Evolutionary conservation across 2,113 vertebrate genomes (phyloP).

Genomic region (Eclectus roratus): DNA sequence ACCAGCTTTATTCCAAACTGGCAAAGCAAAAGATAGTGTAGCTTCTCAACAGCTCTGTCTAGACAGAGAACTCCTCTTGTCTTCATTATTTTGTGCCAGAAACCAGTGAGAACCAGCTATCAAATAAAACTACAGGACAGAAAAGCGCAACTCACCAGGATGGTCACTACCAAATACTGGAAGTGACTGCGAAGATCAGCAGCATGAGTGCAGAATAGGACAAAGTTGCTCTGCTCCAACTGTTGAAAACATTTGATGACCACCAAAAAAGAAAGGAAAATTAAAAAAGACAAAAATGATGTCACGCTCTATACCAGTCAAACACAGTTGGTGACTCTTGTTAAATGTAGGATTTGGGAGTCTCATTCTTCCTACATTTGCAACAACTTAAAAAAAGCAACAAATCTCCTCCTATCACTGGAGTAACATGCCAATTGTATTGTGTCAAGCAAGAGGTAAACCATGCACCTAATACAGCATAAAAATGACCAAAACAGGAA

Average conservation of each 20-base stretch:
- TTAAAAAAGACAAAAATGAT: neutral
- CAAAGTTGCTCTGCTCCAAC: constrained; percentile 94
- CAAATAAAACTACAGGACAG: neutral
- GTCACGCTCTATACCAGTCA: neutral
- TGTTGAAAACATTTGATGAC: constrained; percentile 51
- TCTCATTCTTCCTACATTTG: neutral
- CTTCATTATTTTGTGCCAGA: neutral
- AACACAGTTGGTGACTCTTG: neutral
- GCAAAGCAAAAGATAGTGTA: neutral
- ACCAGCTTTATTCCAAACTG: neutral
- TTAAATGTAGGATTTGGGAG: neutral
- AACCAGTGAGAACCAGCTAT: neutral
- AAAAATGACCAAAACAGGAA: neutral
- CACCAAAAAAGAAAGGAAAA: neutral
- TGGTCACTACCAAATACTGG: constrained; percentile 91
- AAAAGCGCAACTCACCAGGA: constrained; percentile 84
- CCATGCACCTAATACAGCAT: neutral
- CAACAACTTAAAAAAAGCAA: neutral
- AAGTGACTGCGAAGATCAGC: constrained; percentile 85
- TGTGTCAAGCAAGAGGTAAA: neutral
- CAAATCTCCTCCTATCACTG: neutral
- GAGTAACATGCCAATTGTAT: neutral
- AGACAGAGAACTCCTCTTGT: neutral
- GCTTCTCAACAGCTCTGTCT: neutral
- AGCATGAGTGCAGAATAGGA: constrained; percentile 93